These are phyloP conservation scores for Chaetophractus vellerosus DNA, from an alignment of 2,797 vertebrate genomes.

Conservation along the genomic window DNA sequence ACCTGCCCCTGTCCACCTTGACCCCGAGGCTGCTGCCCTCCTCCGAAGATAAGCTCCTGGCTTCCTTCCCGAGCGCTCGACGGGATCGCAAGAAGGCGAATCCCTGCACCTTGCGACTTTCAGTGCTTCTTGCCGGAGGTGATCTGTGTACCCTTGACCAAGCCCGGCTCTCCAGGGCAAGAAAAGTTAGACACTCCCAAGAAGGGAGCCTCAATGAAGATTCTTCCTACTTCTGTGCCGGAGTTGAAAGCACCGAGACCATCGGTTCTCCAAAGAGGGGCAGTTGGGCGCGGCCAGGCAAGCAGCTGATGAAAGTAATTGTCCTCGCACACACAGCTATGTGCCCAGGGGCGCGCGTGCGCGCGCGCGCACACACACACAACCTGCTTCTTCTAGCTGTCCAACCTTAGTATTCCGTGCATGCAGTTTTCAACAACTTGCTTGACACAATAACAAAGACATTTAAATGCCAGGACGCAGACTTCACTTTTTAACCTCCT, in stretches of 20 bases:
- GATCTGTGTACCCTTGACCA: neutral
- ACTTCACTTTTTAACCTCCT: slow-evolving; percentile 80
- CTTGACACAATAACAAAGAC: slow-evolving; percentile 76
- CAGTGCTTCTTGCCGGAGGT: neutral
- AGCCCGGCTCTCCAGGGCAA: neutral
- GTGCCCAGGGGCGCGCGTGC: slow-evolving; percentile 57
- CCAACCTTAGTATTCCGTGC: slow-evolving; percentile 67
- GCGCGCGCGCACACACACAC: slow-evolving; percentile 9
- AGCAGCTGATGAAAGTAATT: slow-evolving; percentile 73
- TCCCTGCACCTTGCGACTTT: neutral
- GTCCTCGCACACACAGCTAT: slow-evolving; percentile 59
- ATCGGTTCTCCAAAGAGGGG: slow-evolving; percentile 67
- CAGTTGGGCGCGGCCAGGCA: slow-evolving; percentile 43
- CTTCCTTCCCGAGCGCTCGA: neutral
- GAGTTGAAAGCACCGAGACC: slow-evolving; percentile 66
- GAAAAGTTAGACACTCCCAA: neutral
- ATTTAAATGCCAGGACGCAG: slow-evolving; percentile 70
- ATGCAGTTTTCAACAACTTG: slow-evolving; percentile 68
- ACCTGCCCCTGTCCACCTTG: slow-evolving; percentile 70
- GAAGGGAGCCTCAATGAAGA: slow-evolving; percentile 13
- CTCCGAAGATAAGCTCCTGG: too few species aligned
- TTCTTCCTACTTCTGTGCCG: slow-evolving; percentile 59
- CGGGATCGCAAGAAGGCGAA: neutral
- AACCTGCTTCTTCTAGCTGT: slow-evolving; percentile 21
- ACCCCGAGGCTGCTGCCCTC: neutral